phyloP scores from a whole-genome alignment of 2,888 invertebrate species.

The Callyntrura guangdongensis region DNA sequence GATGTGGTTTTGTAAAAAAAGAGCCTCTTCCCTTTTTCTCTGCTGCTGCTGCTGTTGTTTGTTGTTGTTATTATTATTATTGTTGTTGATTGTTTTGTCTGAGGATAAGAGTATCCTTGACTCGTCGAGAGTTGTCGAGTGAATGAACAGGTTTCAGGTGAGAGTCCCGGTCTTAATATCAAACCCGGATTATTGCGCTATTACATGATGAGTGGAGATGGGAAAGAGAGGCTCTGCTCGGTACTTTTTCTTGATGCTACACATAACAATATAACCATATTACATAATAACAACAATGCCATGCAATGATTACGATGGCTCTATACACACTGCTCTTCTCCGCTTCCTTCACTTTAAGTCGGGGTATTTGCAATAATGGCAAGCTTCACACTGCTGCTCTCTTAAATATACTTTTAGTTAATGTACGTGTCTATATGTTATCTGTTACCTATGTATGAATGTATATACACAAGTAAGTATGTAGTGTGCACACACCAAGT shows the following conservation, averaged over 20 bases:
- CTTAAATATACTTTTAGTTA: slow-evolving; percentile 4
- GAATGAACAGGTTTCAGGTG: slow-evolving; percentile 81
- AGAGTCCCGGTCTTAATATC: slow-evolving; percentile 81
- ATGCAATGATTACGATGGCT: slow-evolving; percentile 22
- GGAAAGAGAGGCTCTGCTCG: slow-evolving; percentile 66
- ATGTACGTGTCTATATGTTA: background rate
- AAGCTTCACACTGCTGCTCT: background rate
- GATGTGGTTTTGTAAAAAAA: slow-evolving; percentile 21
- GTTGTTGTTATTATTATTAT: slow-evolving; percentile 52
- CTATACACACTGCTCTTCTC: background rate
- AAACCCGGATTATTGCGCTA: slow-evolving; percentile 79
- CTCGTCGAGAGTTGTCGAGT: slow-evolving; percentile 81
- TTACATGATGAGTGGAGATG: slow-evolving; percentile 48
- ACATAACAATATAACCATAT: slow-evolving; percentile 57
- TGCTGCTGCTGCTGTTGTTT: slow-evolving; percentile 3
- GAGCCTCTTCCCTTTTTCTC: slow-evolving; percentile 1
- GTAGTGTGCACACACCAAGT: slow-evolving; percentile 27
- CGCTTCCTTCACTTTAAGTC: slow-evolving; percentile 25
- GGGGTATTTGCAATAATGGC: background rate
- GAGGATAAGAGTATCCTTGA: slow-evolving; percentile 78
- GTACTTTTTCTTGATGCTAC: slow-evolving; percentile 68
- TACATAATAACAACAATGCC: slow-evolving; percentile 48
- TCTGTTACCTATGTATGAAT: background rate
- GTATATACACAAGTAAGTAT: background rate
- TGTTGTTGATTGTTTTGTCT: slow-evolving; percentile 53